Evolutionary conservation across 2,888 invertebrate species (phyloP).

Genomic region (Syrista parreyssii): DNA sequence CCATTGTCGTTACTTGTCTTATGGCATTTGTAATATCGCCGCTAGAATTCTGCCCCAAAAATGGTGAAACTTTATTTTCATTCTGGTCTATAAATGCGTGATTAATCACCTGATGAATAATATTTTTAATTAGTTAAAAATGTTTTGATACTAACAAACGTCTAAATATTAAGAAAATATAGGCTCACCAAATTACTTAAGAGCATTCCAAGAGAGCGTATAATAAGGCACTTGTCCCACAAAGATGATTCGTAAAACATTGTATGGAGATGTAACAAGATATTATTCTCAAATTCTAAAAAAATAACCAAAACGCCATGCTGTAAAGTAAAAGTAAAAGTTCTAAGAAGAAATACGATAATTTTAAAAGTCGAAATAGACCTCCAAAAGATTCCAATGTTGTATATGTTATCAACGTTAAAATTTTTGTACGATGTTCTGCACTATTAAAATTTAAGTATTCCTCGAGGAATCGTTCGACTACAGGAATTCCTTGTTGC

Average conservation of each 20-base stretch:
- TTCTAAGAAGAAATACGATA: background rate
- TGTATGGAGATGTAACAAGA: conserved; percentile 47
- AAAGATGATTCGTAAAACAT: conserved; percentile 54
- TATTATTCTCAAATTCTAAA: conserved; percentile 48
- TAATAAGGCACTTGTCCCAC: conserved; percentile 42
- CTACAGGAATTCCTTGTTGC: conserved; percentile 59
- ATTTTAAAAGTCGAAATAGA: conserved; percentile 8
- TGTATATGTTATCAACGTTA: conserved; percentile 57
- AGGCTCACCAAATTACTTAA: conserved; percentile 51
- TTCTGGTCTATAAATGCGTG: conserved; percentile 36
- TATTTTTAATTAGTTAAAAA: background rate
- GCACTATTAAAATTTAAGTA: conserved; percentile 53
- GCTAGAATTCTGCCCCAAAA: conserved; percentile 45
- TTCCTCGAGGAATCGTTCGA: conserved; percentile 55
- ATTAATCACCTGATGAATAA: conserved; percentile 27
- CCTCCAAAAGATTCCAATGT: conserved; percentile 48
- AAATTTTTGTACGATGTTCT: conserved; percentile 46
- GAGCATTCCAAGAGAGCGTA: conserved; percentile 43
- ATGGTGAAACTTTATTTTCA: conserved; percentile 42
- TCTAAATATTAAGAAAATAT: background rate
- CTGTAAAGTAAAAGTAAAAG: background rate
- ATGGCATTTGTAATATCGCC: conserved; percentile 43
- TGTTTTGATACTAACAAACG: background rate
- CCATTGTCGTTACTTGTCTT: conserved; percentile 34
- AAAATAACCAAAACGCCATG: background rate